Evolutionary conservation across 2,797 vertebrate species (phyloP).

Genomic region (Peromyscus melanophrys): DNA sequence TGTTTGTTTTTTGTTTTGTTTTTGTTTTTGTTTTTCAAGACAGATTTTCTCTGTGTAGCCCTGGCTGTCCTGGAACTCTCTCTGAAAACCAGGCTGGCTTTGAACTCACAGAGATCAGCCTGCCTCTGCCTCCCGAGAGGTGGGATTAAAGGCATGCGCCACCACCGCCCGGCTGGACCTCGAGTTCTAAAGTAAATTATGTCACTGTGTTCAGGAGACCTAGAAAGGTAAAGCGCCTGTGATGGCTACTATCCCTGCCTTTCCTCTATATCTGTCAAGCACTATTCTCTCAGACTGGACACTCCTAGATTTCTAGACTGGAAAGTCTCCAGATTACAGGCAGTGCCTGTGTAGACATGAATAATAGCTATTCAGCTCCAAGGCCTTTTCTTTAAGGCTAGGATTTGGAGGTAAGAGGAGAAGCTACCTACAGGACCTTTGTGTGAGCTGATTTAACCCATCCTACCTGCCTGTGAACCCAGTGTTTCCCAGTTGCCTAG

Average conservation of each 20-base stretch:
- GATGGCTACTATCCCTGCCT: not conserved
- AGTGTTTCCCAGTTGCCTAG: slow-evolving; percentile 70
- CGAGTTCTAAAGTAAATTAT: not conserved
- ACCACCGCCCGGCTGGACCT: not conserved
- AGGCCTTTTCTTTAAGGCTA: slow-evolving; percentile 48
- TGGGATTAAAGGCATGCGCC: too few species aligned
- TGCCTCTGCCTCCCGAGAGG: too few species aligned
- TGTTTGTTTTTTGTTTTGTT: too few species aligned
- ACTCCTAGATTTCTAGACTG: not conserved
- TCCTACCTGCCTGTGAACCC: not conserved
- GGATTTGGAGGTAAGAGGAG: not conserved
- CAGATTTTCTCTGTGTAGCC: too few species aligned
- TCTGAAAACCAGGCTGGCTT: too few species aligned
- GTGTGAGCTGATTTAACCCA: not conserved
- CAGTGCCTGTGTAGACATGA: slow-evolving; percentile 25
- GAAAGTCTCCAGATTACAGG: not conserved
- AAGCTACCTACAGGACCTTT: not conserved
- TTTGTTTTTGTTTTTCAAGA: too few species aligned
- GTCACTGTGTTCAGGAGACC: not conserved
- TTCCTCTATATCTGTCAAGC: not conserved
- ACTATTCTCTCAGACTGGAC: not conserved
- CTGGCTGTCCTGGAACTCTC: too few species aligned
- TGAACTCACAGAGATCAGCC: too few species aligned
- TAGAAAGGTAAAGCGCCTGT: not conserved
- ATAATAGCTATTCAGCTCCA: not conserved